Percentiles rank a stretch among this genome's conserved stretches.
These are phyloP conservation scores for Argyrosomus japonicus DNA, from an alignment of 2,113 vertebrate genomes.

Conservation along the genomic window DNA sequence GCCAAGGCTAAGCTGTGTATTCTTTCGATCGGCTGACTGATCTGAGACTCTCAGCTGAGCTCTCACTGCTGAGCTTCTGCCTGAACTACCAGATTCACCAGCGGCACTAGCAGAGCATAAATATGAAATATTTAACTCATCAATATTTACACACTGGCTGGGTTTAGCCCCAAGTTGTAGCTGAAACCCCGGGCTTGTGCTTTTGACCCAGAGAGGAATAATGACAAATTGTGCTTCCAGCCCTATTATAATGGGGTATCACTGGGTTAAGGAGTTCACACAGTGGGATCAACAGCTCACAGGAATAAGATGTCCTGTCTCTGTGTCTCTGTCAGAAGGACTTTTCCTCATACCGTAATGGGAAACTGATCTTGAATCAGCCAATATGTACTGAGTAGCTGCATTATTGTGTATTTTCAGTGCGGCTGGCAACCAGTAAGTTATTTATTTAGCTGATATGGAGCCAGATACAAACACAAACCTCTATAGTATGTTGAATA, in stretches of 20 bases:
- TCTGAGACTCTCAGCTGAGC: constrained; percentile 27
- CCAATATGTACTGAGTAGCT: not conserved
- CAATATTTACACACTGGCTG: constrained; percentile 50
- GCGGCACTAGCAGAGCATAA: constrained; percentile 22
- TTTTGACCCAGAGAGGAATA: constrained; percentile 36
- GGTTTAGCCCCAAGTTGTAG: constrained; percentile 31
- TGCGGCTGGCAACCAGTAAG: constrained; percentile 26
- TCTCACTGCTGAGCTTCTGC: constrained; percentile 21
- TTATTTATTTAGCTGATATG: constrained; percentile 1
- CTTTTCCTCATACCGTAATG: constrained; percentile 1
- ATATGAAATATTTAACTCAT: constrained; percentile 66
- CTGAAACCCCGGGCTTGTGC: constrained; percentile 14
- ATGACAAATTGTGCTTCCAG: constrained; percentile 19
- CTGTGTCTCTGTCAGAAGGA: constrained; percentile 33
- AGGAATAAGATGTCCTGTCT: constrained; percentile 22
- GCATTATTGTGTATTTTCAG: constrained; percentile 13
- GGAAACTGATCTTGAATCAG: constrained; percentile 10
- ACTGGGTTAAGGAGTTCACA: constrained; percentile 41
- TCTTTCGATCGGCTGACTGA: constrained; percentile 28
- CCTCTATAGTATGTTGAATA: constrained; percentile 47
- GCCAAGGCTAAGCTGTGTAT: not conserved
- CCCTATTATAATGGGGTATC: not conserved
- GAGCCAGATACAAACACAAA: constrained; percentile 14
- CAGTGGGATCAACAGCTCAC: constrained; percentile 32
- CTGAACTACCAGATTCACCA: constrained; percentile 31